Conservation (phyloP, 2,113 vertebrate species). For the Rhadina sibilatrix region DNA sequence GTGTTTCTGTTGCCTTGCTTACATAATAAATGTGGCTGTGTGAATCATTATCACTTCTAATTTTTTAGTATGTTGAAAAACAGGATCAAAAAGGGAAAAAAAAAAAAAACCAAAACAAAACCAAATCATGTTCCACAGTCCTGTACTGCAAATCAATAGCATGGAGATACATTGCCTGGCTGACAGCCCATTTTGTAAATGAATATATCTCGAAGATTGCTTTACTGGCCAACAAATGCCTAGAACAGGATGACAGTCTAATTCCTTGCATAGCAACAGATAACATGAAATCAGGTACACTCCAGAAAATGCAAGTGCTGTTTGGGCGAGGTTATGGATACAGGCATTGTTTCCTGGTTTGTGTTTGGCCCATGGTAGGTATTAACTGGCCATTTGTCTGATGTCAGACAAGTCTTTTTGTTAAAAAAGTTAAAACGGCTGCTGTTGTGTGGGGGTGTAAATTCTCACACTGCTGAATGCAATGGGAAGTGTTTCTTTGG, state of each 20-base stretch:
- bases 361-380: neutral
- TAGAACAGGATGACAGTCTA: neutral
- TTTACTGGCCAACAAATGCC: slow-evolving; percentile 31
- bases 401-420: neutral
- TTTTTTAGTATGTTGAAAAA: neutral
- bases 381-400: neutral
- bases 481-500: neutral
- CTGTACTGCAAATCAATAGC: neutral
- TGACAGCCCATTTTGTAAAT: slow-evolving; percentile 17
- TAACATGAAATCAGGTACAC: slow-evolving; percentile 2
- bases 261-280: slow-evolving; percentile 40
- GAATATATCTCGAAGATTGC: neutral
- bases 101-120: neutral
- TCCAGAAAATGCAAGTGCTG: neutral
- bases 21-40: neutral
- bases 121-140: neutral
- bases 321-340: neutral
- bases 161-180: neutral
- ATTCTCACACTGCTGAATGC: neutral
- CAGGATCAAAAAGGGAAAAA: neutral
- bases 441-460: neutral
- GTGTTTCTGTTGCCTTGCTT: neutral
- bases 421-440: neutral
- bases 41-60: slow-evolving; percentile 5
- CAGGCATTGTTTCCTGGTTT: neutral